A percentile compares a stretch with the other conserved stretches of the same genome.
phyloP scores from a whole-genome alignment of 2,888 invertebrate genomes.

The Apamea anceps region DNA sequence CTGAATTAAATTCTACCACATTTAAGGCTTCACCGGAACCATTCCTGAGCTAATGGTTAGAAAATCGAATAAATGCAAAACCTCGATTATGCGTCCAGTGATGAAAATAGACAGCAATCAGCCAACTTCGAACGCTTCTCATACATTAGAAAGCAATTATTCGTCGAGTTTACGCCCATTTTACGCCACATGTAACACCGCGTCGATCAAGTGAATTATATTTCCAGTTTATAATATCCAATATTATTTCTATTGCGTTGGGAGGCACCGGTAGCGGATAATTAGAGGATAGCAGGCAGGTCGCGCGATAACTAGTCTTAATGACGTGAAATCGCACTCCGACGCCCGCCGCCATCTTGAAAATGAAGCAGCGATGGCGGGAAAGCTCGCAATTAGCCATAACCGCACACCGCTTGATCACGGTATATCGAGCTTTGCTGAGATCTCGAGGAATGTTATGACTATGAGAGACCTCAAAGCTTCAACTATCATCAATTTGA shows the following conservation, averaged over 20 bases:
- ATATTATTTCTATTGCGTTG: conserved; percentile 81
- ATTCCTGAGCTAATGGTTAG: conserved; percentile 1
- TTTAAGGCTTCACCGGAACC: not conserved
- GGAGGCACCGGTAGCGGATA: conserved; percentile 82
- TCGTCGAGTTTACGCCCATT: conserved; percentile 69
- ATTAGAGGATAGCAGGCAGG: conserved; percentile 86
- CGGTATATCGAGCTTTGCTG: conserved; percentile 57
- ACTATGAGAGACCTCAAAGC: conserved; percentile 5
- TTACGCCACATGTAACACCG: conserved; percentile 70
- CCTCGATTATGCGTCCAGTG: conserved; percentile 39
- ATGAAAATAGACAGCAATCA: conserved; percentile 59
- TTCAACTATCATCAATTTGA: not conserved
- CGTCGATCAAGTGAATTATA: conserved; percentile 74
- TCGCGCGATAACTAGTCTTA: conserved; percentile 88
- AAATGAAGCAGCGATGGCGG: conserved; percentile 77
- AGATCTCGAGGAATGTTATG: conserved; percentile 27
- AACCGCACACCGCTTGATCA: conserved; percentile 64
- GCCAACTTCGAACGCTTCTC: conserved; percentile 51
- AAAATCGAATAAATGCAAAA: conserved; percentile 48
- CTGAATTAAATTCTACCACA: not conserved
- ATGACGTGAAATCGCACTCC: conserved; percentile 84
- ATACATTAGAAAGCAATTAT: conserved; percentile 74
- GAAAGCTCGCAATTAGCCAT: conserved; percentile 83
- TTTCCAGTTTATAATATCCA: conserved; percentile 84
- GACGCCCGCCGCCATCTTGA: conserved; percentile 80